phyloP scores from a whole-genome alignment of 1,140 invertebrate genomes.

The Megalopta genalis region DNA sequence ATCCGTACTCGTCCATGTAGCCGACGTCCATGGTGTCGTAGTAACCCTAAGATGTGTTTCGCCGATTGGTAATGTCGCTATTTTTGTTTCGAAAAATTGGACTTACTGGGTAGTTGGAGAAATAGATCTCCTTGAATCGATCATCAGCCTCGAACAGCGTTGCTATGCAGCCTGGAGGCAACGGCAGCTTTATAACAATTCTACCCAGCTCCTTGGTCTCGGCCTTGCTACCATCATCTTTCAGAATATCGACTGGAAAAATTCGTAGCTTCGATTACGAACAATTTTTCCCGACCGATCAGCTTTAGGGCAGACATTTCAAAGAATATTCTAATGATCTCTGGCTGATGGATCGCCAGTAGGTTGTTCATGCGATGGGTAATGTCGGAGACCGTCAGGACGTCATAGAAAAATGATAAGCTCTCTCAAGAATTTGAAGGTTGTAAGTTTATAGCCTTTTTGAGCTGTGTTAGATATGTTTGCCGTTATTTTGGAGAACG shows the following conservation, averaged over 20 bases:
- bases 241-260: slow-evolving; percentile 86
- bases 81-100: background rate
- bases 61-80: no score
- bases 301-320: background rate
- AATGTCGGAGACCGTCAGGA: no score
- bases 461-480: no score
- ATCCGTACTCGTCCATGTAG: slow-evolving; percentile 90
- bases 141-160: slow-evolving; percentile 91
- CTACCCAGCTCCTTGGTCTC: slow-evolving; percentile 87
- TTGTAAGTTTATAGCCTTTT: no score
- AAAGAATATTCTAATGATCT: background rate
- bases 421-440: no score
- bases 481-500: background rate
- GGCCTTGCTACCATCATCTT: slow-evolving; percentile 86
- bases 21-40: slow-evolving; percentile 98
- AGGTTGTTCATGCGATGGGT: no score
- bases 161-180: slow-evolving; percentile 92
- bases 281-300: background rate
- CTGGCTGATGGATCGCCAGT: no score
- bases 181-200: slow-evolving; percentile 91
- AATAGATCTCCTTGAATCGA: slow-evolving; percentile 90
- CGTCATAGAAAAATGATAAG: no score
- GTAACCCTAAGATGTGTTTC: slow-evolving; percentile 85
- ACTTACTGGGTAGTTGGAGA: slow-evolving; percentile 88
- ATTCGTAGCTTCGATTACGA: background rate